A percentile compares a stretch with the other conserved stretches of the same genome.
These are phyloP conservation scores for Drosophila lutescens DNA, from an alignment of 2,888 invertebrate species.

Conservation along the genomic window DNA sequence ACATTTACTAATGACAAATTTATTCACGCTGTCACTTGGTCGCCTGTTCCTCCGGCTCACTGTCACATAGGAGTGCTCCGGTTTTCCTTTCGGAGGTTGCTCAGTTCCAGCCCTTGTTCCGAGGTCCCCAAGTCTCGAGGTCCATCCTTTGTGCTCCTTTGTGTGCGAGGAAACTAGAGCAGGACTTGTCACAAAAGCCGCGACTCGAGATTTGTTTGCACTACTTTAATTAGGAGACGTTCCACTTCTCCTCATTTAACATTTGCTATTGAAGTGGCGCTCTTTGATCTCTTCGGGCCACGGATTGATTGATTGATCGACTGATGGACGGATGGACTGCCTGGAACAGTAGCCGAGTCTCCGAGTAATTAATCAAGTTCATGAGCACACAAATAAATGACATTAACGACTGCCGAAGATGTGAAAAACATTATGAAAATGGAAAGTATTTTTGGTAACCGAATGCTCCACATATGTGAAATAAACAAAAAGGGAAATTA, in stretches of 20 bases:
- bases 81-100: constrained; percentile 9
- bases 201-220: constrained; percentile 55
- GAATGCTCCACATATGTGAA: constrained; percentile 19
- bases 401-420: constrained; percentile 48
- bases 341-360: constrained; percentile 30
- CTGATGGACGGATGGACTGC: constrained; percentile 64
- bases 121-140: constrained; percentile 3
- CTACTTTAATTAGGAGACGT: constrained; percentile 63
- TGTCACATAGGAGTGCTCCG: constrained; percentile 26
- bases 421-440: background rate
- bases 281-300: constrained; percentile 67
- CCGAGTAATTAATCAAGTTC: constrained; percentile 65
- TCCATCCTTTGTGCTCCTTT: constrained; percentile 30
- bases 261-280: constrained; percentile 57
- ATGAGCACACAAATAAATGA: constrained; percentile 61
- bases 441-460: constrained; percentile 6
- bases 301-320: constrained; percentile 51
- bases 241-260: constrained; percentile 18
- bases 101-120: constrained; percentile 2
- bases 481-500: background rate
- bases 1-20: constrained; percentile 79
- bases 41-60: constrained; percentile 48
- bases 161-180: constrained; percentile 28
- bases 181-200: constrained; percentile 34
- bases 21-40: constrained; percentile 78